A percentile compares a stretch with the other conserved stretches of the same genome.
Evolutionary conservation across 2,797 vertebrate species (phyloP).

Genomic region (Uromys caudimaculatus): DNA sequence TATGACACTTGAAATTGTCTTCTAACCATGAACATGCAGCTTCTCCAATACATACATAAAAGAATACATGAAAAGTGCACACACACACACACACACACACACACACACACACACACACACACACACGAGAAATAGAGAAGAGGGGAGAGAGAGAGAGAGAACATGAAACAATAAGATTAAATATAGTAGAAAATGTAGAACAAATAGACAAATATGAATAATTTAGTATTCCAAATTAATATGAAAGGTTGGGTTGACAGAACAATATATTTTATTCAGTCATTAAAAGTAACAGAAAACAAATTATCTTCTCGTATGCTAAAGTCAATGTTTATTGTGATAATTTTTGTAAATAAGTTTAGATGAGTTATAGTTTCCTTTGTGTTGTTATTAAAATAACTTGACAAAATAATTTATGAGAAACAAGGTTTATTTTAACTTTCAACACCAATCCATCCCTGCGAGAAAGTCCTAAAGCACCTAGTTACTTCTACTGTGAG

Average conservation of each 20-base stretch:
- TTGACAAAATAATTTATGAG: neutral
- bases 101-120: neutral
- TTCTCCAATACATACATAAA: neutral
- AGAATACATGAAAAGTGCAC: neutral
- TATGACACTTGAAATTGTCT: neutral
- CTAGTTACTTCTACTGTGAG: too few species aligned
- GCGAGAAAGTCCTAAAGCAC: too few species aligned
- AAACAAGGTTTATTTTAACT: neutral
- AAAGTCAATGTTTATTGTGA: neutral
- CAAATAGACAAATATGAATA: neutral
- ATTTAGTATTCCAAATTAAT: neutral
- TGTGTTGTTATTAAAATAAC: neutral
- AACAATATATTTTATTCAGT: neutral
- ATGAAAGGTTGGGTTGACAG: neutral
- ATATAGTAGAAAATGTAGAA: neutral
- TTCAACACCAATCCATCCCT: neutral
- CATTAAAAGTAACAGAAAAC: neutral
- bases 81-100: neutral
- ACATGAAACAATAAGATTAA: neutral
- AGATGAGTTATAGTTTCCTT: neutral
- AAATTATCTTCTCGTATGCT: neutral
- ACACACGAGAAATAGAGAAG: too few species aligned
- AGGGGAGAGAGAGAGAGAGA: too few species aligned
- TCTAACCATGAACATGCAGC: neutral
- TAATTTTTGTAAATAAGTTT: neutral